These are phyloP conservation scores for Synchiropus splendidus DNA, from an alignment of 2,113 vertebrate species.

Conservation along the genomic window DNA sequence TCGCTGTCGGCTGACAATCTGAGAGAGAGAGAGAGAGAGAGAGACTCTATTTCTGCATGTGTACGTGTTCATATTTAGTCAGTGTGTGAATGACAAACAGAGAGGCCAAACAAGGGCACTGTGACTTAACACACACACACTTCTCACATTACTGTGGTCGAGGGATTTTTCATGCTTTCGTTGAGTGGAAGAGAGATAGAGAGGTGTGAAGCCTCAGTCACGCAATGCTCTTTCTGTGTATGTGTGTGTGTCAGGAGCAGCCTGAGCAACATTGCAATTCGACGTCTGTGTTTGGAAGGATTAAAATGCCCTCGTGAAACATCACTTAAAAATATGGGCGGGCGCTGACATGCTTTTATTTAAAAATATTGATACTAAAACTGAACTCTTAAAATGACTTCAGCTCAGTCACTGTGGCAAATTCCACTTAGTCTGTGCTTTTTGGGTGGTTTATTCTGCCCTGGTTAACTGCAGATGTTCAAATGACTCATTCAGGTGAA, in stretches of 20 bases:
- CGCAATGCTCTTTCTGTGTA: slow-evolving; percentile 31
- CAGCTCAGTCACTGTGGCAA: no score
- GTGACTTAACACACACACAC: slow-evolving; percentile 16
- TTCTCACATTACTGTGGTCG: slow-evolving; percentile 48
- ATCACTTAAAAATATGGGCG: no score
- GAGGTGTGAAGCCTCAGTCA: slow-evolving; percentile 55
- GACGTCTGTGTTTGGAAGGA: no score
- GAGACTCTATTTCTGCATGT: slow-evolving; percentile 20
- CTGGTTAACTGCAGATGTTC: no score
- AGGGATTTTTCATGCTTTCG: slow-evolving; percentile 44
- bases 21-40: neutral
- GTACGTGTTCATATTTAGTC: slow-evolving; percentile 6
- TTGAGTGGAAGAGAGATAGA: slow-evolving; percentile 43
- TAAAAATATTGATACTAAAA: no score
- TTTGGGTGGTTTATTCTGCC: no score
- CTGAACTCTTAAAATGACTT: no score
- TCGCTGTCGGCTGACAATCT: slow-evolving; percentile 10
- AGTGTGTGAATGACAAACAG: slow-evolving; percentile 29
- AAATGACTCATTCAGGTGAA: no score
- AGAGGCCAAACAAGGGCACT: slow-evolving; percentile 33
- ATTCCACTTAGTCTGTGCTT: no score
- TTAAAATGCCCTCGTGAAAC: no score
- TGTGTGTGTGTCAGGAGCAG: neutral
- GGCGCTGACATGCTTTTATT: no score
- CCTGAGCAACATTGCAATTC: no score